phyloP scores from a whole-genome alignment of 2,113 vertebrate genomes.

The Psophia crepitans region DNA sequence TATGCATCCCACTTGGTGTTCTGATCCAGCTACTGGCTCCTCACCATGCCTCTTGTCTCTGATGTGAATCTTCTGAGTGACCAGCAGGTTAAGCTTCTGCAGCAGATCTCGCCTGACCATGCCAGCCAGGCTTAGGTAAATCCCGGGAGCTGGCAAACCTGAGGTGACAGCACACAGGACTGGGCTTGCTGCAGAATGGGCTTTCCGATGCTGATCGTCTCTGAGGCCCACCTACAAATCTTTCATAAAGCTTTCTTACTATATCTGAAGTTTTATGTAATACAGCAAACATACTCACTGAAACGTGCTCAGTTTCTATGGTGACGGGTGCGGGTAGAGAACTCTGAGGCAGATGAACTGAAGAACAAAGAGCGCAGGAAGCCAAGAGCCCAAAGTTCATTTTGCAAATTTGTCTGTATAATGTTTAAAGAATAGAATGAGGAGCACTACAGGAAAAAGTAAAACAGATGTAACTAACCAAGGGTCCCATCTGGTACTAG shows the following conservation, averaged over 20 bases:
- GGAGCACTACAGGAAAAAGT: neutral
- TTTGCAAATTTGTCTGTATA: slow-evolving; percentile 7
- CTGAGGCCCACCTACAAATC: neutral
- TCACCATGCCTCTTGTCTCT: neutral
- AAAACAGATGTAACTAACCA: neutral
- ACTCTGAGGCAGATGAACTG: slow-evolving; percentile 39
- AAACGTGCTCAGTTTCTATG: slow-evolving; percentile 66
- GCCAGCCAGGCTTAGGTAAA: neutral
- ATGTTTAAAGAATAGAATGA: neutral
- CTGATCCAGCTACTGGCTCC: neutral
- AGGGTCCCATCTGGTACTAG: neutral
- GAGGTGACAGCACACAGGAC: neutral
- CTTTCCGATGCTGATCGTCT: neutral
- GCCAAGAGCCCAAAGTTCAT: neutral
- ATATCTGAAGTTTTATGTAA: slow-evolving; percentile 43
- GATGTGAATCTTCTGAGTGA: neutral
- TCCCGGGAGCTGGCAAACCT: neutral
- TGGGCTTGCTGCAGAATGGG: neutral
- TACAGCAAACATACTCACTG: slow-evolving; percentile 17
- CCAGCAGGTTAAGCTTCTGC: neutral
- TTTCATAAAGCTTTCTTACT: neutral
- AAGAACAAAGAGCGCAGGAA: slow-evolving; percentile 44
- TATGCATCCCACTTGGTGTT: neutral
- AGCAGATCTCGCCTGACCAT: neutral
- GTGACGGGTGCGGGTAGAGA: slow-evolving; percentile 49